A percentile compares a stretch with the other conserved stretches of the same genome.
Conservation (phyloP, 1,140 invertebrate species). For the Mycetomoellerius zeteki region DNA sequence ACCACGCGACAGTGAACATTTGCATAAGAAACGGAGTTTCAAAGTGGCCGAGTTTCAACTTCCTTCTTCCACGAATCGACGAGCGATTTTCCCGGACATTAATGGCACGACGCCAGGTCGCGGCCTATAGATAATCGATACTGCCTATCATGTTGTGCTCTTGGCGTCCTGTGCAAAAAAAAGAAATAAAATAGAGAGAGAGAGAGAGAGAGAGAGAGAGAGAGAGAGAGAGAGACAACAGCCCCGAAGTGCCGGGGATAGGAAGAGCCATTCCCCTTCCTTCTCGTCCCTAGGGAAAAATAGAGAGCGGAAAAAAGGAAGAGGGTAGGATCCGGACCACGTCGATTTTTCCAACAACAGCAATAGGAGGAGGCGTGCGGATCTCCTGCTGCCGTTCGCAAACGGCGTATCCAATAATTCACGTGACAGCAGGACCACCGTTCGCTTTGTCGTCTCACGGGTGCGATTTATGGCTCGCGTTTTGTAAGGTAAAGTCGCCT, state of each 20-base stretch:
- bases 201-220: constrained; percentile 17
- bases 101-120: constrained; percentile 60
- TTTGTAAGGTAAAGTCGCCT: constrained; percentile 52
- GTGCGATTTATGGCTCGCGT: constrained; percentile 59
- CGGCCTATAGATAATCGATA: constrained; percentile 68
- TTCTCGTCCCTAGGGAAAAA: background rate
- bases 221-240: constrained; percentile 10
- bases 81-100: constrained; percentile 64
- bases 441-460: constrained; percentile 55
- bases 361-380: constrained; percentile 26
- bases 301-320: constrained; percentile 22
- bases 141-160: constrained; percentile 55
- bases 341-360: constrained; percentile 56
- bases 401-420: constrained; percentile 68
- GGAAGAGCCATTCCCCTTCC: background rate
- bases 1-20: constrained; percentile 41
- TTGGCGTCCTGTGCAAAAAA: constrained; percentile 26
- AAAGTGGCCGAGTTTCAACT: constrained; percentile 38
- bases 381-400: constrained; percentile 55
- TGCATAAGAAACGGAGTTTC: constrained; percentile 55
- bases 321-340: constrained; percentile 20
- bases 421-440: constrained; percentile 34
- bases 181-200: constrained; percentile 33
- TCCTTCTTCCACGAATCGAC: constrained; percentile 38
- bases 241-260: background rate